Conservation (phyloP, 35 echinoderm and acorn worm genomes). For the Lytechinus variegatus region DNA sequence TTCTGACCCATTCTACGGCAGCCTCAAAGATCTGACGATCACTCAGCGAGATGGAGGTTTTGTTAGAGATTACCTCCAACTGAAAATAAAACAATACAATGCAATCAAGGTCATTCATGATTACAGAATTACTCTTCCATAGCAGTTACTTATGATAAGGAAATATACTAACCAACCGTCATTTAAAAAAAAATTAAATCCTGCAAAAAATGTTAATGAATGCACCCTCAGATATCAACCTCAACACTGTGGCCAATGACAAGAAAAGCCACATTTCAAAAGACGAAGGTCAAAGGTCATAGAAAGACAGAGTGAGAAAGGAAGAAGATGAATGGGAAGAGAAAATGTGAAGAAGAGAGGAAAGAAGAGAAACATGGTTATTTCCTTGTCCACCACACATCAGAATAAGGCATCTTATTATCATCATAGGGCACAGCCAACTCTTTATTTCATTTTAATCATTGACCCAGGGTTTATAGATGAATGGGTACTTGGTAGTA, state of each 20-base stretch:
- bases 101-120: background rate
- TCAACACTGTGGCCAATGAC: conserved; percentile 46
- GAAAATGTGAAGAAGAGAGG: background rate
- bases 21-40: conserved; percentile 87
- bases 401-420: conserved; percentile 50
- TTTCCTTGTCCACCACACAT: conserved; percentile 37
- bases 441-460: too few species aligned
- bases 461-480: too few species aligned
- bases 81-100: conserved; percentile 10
- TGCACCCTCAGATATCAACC: conserved; percentile 41
- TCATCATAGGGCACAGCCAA: background rate
- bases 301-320: background rate
- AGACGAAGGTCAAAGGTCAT: conserved; percentile 15
- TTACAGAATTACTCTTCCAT: background rate
- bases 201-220: too few species aligned
- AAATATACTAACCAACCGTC: too few species aligned
- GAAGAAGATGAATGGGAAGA: background rate
- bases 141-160: background rate
- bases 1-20: conserved; percentile 83
- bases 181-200: too few species aligned
- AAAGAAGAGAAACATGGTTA: background rate
- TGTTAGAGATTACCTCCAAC: conserved; percentile 83
- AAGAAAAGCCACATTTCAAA: background rate
- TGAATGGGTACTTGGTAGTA: too few species aligned
- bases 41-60: conserved; percentile 58